Percentiles rank a stretch among this genome's conserved stretches.
Conservation (phyloP, 1,140 invertebrate species). For the Bactericera cockerelli region DNA sequence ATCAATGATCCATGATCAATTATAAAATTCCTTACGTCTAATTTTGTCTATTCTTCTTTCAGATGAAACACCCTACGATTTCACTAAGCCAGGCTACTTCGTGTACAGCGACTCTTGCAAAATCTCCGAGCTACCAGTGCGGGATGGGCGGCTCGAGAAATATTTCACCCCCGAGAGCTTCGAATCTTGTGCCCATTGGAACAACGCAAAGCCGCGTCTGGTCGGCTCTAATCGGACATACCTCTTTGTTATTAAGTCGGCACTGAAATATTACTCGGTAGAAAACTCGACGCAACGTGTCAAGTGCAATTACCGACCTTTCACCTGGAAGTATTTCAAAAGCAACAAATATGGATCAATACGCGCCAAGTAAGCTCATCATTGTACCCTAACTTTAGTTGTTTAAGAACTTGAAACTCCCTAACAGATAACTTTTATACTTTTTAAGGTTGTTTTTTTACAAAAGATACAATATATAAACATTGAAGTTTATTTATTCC, state of each 20-base stretch:
- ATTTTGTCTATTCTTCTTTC: no score
- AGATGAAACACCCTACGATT: not conserved
- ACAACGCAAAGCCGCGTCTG: not conserved
- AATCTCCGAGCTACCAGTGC: conserved; percentile 1
- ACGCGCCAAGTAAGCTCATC: not conserved
- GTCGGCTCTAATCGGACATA: not conserved
- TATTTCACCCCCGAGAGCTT: not conserved
- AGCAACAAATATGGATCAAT: not conserved
- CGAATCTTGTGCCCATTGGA: not conserved
- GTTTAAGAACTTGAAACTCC: no score
- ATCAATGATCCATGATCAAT: no score
- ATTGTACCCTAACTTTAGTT: no score
- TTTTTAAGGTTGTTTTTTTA: no score
- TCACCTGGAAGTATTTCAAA: not conserved
- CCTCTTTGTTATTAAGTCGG: not conserved
- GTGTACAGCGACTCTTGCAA: not conserved
- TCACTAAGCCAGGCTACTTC: not conserved
- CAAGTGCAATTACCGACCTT: not conserved
- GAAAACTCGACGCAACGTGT: not conserved
- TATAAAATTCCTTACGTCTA: no score
- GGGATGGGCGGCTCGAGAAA: not conserved
- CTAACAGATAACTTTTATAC: no score
- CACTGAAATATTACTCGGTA: not conserved
- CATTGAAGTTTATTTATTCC: no score
- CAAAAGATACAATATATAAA: no score